A percentile compares a stretch with the other conserved stretches of the same genome.
Conservation (phyloP, 2,888 invertebrate genomes). For the Dasysyrphus tricinctus region DNA sequence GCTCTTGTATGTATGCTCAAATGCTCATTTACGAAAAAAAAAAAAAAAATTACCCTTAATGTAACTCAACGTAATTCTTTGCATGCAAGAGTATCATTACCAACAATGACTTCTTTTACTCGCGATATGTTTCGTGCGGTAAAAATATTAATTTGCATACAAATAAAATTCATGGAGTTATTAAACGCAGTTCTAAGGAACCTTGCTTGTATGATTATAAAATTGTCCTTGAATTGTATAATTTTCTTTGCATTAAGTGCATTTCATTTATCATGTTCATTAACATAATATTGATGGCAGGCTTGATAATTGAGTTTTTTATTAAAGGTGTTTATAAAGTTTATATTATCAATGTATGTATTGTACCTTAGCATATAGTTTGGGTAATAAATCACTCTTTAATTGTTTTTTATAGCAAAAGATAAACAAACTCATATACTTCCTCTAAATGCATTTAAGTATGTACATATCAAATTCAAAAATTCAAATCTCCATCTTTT, state of each 20-base stretch:
- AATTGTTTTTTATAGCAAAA: not conserved
- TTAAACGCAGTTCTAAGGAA: conserved; percentile 21
- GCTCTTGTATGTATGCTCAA: no score
- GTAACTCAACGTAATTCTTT: not conserved
- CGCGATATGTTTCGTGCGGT: not conserved
- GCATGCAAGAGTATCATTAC: conserved; percentile 31
- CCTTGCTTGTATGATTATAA: not conserved
- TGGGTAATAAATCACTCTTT: not conserved
- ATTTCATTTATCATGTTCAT: not conserved
- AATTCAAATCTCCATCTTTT: not conserved
- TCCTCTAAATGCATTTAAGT: not conserved
- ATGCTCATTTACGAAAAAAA: no score
- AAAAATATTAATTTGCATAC: conserved; percentile 32
- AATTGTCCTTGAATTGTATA: conserved; percentile 25
- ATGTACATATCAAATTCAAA: no score
- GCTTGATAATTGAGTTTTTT: not conserved
- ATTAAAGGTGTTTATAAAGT: not conserved
- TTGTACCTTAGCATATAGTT: not conserved
- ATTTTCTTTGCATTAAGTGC: not conserved
- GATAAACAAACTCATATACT: not conserved
- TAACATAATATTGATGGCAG: not conserved
- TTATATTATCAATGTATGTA: no score
- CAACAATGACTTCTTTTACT: conserved; percentile 9
- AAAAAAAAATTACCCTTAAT: not conserved
- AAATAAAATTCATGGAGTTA: conserved; percentile 20